Percentiles rank a stretch among this genome's conserved stretches.
phyloP scores from a whole-genome alignment of 1,140 invertebrate species.

The Leucophenga varia region DNA sequence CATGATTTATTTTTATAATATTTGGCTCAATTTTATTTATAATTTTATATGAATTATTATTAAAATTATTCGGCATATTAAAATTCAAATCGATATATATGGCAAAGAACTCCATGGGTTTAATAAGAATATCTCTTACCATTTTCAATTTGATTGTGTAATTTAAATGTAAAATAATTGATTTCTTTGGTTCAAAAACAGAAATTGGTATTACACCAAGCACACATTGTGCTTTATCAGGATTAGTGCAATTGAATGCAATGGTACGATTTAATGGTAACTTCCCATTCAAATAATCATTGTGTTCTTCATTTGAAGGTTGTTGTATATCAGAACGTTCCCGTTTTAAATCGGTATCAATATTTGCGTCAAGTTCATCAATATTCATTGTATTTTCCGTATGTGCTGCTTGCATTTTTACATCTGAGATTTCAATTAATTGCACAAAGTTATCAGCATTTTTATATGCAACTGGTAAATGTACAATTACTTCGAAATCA shows the following conservation, averaged over 20 bases:
- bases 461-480: constrained; percentile 9
- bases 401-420: too few species aligned
- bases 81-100: background rate
- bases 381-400: too few species aligned
- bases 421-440: too few species aligned
- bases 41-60: too few species aligned
- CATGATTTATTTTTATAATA: constrained; percentile 5
- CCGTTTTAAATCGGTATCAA: too few species aligned
- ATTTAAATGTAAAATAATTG: constrained; percentile 2
- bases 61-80: too few species aligned
- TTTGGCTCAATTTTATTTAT: constrained; percentile 3
- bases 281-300: background rate
- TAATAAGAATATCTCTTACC: constrained; percentile 8
- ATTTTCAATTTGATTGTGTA: constrained; percentile 9
- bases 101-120: constrained; percentile 8
- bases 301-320: too few species aligned
- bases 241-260: constrained; percentile 7
- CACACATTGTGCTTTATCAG: constrained; percentile 1
- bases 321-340: too few species aligned
- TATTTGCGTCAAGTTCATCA: too few species aligned
- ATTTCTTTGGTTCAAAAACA: constrained; percentile 3
- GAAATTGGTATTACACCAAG: constrained; percentile 6
- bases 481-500: constrained; percentile 1
- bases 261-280: constrained; percentile 14
- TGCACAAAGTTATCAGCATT: too few species aligned